These are phyloP conservation scores for Nephila pilipes DNA, from an alignment of 1,140 invertebrate species.

Conservation along the genomic window DNA sequence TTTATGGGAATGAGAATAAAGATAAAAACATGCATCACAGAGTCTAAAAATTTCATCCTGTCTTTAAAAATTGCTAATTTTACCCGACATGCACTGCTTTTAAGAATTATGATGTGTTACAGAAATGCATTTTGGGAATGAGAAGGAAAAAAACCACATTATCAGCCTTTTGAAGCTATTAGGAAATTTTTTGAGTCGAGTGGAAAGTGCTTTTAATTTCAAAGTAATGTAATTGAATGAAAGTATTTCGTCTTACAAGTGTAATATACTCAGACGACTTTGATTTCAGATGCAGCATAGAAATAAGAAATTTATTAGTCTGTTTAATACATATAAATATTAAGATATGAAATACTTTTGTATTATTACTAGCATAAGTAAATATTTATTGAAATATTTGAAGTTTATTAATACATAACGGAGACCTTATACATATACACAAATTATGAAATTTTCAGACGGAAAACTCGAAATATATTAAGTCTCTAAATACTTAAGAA, in stretches of 20 bases:
- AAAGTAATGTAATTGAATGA: background rate
- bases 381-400: too few relatives aligned
- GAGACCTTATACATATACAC: too few relatives aligned
- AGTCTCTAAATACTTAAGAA: too few relatives aligned
- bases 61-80: conserved; percentile 43
- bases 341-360: too few relatives aligned
- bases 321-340: too few relatives aligned
- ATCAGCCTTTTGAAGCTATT: conserved; percentile 19
- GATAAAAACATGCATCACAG: conserved; percentile 33
- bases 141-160: conserved; percentile 16
- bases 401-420: too few relatives aligned
- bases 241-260: background rate
- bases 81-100: conserved; percentile 18
- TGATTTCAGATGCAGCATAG: too few relatives aligned
- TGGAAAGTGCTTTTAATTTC: background rate
- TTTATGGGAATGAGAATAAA: conserved; percentile 33
- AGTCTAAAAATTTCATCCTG: conserved; percentile 11
- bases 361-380: too few relatives aligned
- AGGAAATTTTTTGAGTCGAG: background rate
- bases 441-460: too few relatives aligned
- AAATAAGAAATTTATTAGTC: too few relatives aligned
- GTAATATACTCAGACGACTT: too few relatives aligned
- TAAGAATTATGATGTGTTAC: conserved; percentile 21
- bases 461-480: too few relatives aligned
- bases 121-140: background rate